phyloP scores from a whole-genome alignment of 2,888 invertebrate species.

The Lacanobia oleracea region DNA sequence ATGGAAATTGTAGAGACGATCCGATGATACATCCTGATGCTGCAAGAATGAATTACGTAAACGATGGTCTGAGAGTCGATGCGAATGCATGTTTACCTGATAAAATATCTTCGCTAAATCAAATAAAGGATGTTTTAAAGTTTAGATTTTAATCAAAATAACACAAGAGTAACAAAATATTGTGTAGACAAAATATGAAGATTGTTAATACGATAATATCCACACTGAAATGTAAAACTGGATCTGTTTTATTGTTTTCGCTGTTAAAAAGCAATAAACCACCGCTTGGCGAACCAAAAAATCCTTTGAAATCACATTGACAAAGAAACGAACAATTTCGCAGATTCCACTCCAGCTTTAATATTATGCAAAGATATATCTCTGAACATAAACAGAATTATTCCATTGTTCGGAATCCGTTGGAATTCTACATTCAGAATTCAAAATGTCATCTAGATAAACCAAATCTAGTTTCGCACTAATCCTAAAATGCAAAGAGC shows the following conservation, averaged over 20 bases:
- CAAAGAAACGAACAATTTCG: constrained; percentile 23
- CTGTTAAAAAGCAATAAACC: constrained; percentile 17
- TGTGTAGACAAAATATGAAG: neutral
- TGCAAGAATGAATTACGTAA: constrained; percentile 49
- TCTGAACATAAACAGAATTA: constrained; percentile 39
- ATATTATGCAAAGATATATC: constrained; percentile 48
- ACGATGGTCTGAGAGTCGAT: constrained; percentile 22
- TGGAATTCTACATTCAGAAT: constrained; percentile 43
- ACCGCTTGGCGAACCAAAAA: constrained; percentile 22
- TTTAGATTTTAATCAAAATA: constrained; percentile 30
- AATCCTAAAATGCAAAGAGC: constrained; percentile 35
- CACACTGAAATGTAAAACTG: neutral
- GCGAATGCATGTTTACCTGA: constrained; percentile 18
- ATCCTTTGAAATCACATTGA: constrained; percentile 19
- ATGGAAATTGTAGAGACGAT: constrained; percentile 41
- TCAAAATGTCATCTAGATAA: constrained; percentile 63
- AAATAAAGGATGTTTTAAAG: constrained; percentile 1
- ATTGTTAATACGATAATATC: neutral
- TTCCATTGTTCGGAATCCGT: constrained; percentile 46
- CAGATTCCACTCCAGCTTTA: constrained; percentile 44
- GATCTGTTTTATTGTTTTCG: constrained; percentile 15
- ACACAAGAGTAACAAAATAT: neutral
- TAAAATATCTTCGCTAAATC: constrained; percentile 17
- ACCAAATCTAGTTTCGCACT: constrained; percentile 46
- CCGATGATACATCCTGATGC: constrained; percentile 41